Base-by-base conservation (phyloP, 2,797 vertebrate genomes). In the Lacerta agilis region DNA sequence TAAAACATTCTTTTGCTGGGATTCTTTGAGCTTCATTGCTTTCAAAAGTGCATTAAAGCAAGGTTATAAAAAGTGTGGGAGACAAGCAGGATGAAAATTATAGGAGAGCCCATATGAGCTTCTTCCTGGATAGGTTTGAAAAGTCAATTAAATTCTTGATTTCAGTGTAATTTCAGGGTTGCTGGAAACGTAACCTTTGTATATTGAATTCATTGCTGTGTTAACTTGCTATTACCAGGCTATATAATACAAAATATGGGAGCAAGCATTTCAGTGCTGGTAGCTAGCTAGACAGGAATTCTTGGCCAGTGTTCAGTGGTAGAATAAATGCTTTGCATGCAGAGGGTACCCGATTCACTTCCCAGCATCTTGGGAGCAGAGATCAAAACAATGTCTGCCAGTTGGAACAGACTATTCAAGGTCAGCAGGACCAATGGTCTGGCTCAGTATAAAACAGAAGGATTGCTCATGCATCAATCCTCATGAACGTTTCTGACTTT, bases 101-200 rank as follows among this genome's bases (percentile, higher is more conserved):
- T 83, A 89, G 82, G 11, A 85, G 1, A 15, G 41, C 71, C 85
- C 15, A 69, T 33, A 77, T 36, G 23, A 85, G 82, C 82, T 90
- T 92, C 29, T 82, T 38, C 41, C 55, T 55, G 36, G 75, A 33
- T 83, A 2, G 36, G 87, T 41, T 88, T 89, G 90, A 86, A 87
- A 83, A 90, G 13, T 33, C 85, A 66, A 83, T 90, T 17, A 0
- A 33, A 61, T 85, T 8, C 67, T 92, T 90, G 88, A 75, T 86
- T 88, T 86, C 18, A 77, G 11, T 67, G 89, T 89, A 79, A 69
- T 49, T 83, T 89, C 73, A 91, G 86, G 49, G 38, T 87, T n/a
- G 78, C 71, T 85, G 43, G 77, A 82, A 89, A 36, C 8, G 33
- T 90, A 72, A 92, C 20, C n/a, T 91, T 92, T 93, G 43, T n/a